These are phyloP conservation scores for Pristionchus mayeri DNA, from an alignment of 2,888 invertebrate genomes.

Conservation along the genomic window DNA sequence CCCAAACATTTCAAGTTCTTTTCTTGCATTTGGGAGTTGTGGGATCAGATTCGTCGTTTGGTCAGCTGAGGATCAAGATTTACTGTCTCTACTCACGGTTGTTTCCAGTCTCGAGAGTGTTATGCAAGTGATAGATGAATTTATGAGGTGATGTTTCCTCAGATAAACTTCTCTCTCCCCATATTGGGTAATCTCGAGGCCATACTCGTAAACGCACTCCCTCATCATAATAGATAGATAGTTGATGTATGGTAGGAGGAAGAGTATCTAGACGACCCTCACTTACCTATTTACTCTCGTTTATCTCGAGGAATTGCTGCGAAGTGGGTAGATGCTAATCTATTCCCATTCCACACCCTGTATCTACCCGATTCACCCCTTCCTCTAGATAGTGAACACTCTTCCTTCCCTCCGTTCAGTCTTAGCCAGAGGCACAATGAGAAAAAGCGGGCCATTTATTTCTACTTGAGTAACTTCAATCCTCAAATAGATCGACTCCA, in stretches of 20 bases:
- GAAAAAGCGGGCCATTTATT: constrained; percentile 16
- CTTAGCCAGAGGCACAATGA: not conserved
- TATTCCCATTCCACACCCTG: constrained; percentile 1
- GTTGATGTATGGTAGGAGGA: not conserved
- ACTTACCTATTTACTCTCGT: not conserved
- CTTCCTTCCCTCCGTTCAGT: not conserved
- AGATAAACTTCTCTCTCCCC: not conserved
- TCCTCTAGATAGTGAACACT: not conserved
- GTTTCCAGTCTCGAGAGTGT: not conserved
- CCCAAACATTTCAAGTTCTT: not conserved
- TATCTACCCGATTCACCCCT: not conserved
- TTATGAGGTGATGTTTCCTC: constrained; percentile 34
- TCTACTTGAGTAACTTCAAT: constrained; percentile 24
- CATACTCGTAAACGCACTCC: not conserved
- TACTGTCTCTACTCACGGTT: not conserved
- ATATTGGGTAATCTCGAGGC: constrained; percentile 12
- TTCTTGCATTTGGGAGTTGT: constrained; percentile 8
- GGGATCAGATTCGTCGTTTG: not conserved
- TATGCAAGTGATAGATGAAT: constrained; percentile 42
- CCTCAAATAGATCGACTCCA: constrained; percentile 26
- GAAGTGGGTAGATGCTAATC: constrained; percentile 19
- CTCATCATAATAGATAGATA: not conserved
- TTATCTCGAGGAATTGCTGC: not conserved
- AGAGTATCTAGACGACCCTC: constrained; percentile 5
- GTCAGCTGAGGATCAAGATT: not conserved